Evolutionary conservation across 2,888 invertebrate species (phyloP), one percentile per base, ranked within the genome.

Genomic region (Cerastis rubricosa): DNA sequence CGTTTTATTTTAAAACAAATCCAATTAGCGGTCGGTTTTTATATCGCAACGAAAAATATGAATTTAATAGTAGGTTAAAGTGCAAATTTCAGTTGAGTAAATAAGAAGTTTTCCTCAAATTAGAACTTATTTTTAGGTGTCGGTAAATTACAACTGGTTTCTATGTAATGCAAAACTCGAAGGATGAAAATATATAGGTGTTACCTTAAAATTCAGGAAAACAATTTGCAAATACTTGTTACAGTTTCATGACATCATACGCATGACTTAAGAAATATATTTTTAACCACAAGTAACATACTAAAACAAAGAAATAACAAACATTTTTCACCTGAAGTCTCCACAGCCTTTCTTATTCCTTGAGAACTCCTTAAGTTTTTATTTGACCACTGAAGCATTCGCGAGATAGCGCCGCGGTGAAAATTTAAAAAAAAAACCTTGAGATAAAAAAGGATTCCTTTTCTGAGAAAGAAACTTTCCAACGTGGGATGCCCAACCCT

Each of bases 321-420:
- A 47, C 7, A 61, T 45, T 35, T 47, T 67, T 61, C 35, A 71
- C 43, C 25, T 57, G 66, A 70, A 80, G 76, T 87, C 91, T 91
- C 92, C 69, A 88, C 67, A 14, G 1, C 47, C 51, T 14, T 88
- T 73, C 14, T 35, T 94, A 90, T 90, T 94, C 95, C 85, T 91
- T 92, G 93, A 94, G 90, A 95, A 95, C 95, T 96, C 94, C 93
- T 95, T 94, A 96, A 96, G 96, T 96, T 96, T 96, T 96, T 96
- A 96, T 96, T 96, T 96, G 96, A 96, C 96, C 96, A 96, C 96
- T 96, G 96, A 96, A 96, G 96, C 96, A 95, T 96, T 96, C 95
- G 94, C 94, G 90, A 96, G 96, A 96, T 96, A 96, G 95, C 96
- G 94, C 92, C 93, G 95, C 93, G 95, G 94, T 94, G 95, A 94